Evolutionary conservation across 2,113 vertebrate genomes (phyloP).

Genomic region (Carassius auratus): DNA sequence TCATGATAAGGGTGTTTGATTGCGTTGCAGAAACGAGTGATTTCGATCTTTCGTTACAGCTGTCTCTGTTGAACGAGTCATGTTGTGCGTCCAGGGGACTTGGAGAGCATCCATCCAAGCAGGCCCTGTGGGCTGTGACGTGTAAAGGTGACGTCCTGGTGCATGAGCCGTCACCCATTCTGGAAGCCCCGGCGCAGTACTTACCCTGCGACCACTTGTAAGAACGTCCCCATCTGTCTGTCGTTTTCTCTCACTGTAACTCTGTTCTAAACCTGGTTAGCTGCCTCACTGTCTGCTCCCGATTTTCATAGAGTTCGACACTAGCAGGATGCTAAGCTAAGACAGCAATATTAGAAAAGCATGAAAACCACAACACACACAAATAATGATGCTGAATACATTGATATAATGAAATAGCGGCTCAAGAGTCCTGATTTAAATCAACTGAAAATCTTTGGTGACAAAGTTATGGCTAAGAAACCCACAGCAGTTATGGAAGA

Average conservation of each 20-base stretch:
- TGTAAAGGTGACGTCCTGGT: slow-evolving; percentile 94
- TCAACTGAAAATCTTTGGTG: no score
- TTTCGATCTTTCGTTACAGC: slow-evolving; percentile 67
- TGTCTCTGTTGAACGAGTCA: slow-evolving; percentile 86
- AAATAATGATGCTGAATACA: no score
- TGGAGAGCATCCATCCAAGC: slow-evolving; percentile 80
- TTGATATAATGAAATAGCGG: no score
- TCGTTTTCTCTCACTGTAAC: not conserved
- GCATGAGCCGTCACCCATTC: slow-evolving; percentile 84
- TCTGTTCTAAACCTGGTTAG: not conserved
- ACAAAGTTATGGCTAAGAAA: no score
- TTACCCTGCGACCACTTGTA: slow-evolving; percentile 91
- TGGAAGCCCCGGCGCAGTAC: slow-evolving; percentile 78
- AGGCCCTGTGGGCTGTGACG: slow-evolving; percentile 93
- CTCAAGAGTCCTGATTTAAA: no score
- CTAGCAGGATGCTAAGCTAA: no score
- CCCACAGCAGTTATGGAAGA: no score
- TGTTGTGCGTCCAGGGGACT: slow-evolving; percentile 89
- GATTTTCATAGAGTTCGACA: no score
- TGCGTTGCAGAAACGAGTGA: not conserved
- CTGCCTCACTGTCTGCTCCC: not conserved
- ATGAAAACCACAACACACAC: no score
- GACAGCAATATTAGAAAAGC: no score
- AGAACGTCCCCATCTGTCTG: slow-evolving; percentile 62
- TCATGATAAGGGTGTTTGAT: not conserved